Base-by-base conservation (phyloP, 2,113 vertebrate genomes). In the Equus quagga region DNA sequence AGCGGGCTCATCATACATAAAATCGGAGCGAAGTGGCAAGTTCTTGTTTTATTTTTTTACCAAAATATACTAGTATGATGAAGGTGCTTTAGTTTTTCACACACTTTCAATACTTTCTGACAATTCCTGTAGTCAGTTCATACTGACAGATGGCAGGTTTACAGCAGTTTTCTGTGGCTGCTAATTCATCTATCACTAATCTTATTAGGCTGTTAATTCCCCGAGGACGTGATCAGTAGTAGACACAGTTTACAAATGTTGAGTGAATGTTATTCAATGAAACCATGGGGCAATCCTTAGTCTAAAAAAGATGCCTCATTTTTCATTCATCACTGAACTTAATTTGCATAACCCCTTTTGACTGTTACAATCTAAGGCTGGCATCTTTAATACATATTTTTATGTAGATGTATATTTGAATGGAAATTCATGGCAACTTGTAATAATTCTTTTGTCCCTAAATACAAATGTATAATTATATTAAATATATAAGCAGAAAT, bases 101-200 rank as follows among this genome's bases (percentile, higher is more conserved):
- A 54, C 9, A 76, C 64, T 82, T 78, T 97, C 28, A 70, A 56
- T 41, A 70, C 58, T 33, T 36, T 95, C 58, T 92, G 67, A 69
- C 15, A 51, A 54, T 82, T 95, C 54, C 26, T 65, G 60, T 60
- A 24, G 14, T 81, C 69, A 64, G 80, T 70, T 75, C 46, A 78
- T 46, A 82, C 58, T 51, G 78, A 75, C 23, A 60, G 67, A 73
- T 41, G 41, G 26, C 60, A 64, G 18, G 54, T 79, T 60, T 86
- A 82, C 78, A 56, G 49, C 79, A 54, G 31, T 92, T 97, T 88
- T 94, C 56, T 41, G n/a, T 31, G 49, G 93, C 76, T 58, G 89
- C 72, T 87, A 91, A 88, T 85, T 95, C 88, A 94, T 67, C 97
- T 93, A 84, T 97, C 73, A 58, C 72, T 98, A 97, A 98, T 97